Percentiles rank a stretch among this genome's conserved stretches.
These are phyloP conservation scores for Eptatretus atami DNA, from an alignment of 2,797 vertebrate species.

Conservation along the genomic window DNA sequence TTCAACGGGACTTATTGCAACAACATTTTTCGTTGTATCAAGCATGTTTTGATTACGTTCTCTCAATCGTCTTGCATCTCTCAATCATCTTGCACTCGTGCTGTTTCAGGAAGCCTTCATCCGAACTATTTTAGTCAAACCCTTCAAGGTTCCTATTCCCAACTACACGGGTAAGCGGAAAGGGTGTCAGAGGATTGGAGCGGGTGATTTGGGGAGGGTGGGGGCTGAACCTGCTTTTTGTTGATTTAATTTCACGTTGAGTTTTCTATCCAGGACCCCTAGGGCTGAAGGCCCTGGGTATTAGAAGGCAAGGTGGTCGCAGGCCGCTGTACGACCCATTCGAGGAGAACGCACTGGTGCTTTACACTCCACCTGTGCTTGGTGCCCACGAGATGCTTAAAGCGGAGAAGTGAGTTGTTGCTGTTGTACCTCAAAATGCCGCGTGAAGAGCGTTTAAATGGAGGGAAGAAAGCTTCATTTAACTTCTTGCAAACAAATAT, in stretches of 20 bases:
- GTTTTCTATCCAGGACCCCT: constrained; percentile 23
- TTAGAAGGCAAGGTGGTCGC: constrained; percentile 46
- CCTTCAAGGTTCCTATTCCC: constrained; percentile 71
- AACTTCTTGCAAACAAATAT: too few species aligned
- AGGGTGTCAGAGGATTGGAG: constrained; percentile 5
- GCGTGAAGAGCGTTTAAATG: too few species aligned
- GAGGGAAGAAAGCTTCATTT: too few species aligned
- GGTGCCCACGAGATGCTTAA: constrained; percentile 54
- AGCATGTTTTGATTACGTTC: background rate
- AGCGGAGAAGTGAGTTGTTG: constrained; percentile 48
- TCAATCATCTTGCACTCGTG: constrained; percentile 10
- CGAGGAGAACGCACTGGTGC: constrained; percentile 52
- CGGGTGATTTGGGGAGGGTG: background rate
- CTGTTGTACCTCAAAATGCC: too few species aligned
- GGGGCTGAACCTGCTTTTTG: constrained; percentile 9
- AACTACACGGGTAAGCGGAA: constrained; percentile 51
- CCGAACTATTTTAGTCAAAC: constrained; percentile 65
- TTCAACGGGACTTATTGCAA: background rate
- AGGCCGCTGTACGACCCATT: constrained; percentile 63
- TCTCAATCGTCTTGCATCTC: background rate
- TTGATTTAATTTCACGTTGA: constrained; percentile 11
- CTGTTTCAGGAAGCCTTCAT: constrained; percentile 61
- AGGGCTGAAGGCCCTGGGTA: constrained; percentile 38
- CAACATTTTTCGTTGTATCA: background rate
- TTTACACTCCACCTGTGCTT: constrained; percentile 41